Evolutionary conservation across 2,113 vertebrate species (phyloP).

Genomic region (Arenaria interpres): DNA sequence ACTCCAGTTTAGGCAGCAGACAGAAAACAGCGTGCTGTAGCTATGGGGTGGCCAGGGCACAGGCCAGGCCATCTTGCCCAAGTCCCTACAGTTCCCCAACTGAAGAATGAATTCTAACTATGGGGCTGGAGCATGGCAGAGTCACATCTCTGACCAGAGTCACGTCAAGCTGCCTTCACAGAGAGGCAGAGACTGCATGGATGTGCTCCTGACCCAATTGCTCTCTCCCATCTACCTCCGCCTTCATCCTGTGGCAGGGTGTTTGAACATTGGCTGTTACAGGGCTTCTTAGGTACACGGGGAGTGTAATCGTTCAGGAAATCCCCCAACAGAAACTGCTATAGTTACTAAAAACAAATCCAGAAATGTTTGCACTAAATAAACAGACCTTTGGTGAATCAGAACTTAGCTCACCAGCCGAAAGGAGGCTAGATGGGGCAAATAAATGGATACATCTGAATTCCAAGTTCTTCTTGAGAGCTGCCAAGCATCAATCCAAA

Average conservation of each 20-base stretch:
- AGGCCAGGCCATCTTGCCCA: not conserved
- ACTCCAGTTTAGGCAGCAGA: not conserved
- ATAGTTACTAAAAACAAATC: not conserved
- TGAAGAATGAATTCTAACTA: not conserved
- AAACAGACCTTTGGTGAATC: not conserved
- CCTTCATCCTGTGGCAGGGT: not conserved
- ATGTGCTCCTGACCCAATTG: not conserved
- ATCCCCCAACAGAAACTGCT: not conserved
- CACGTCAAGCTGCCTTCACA: not conserved
- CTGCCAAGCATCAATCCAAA: not conserved
- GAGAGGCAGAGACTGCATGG: not conserved
- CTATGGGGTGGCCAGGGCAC: not conserved
- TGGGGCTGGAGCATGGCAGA: not conserved
- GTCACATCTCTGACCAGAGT: not conserved
- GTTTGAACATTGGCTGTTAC: rapidly evolving
- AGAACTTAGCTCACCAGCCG: not conserved
- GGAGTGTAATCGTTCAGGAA: rapidly evolving
- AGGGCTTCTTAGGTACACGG: not conserved
- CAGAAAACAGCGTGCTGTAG: not conserved
- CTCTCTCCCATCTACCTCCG: not conserved
- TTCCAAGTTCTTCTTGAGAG: not conserved
- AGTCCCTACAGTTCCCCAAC: not conserved
- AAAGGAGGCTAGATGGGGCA: not conserved
- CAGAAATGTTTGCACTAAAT: not conserved
- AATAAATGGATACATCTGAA: not conserved